Evolutionary conservation across 2,888 invertebrate species (phyloP).

Genomic region (Phragmatobia fuliginosa): DNA sequence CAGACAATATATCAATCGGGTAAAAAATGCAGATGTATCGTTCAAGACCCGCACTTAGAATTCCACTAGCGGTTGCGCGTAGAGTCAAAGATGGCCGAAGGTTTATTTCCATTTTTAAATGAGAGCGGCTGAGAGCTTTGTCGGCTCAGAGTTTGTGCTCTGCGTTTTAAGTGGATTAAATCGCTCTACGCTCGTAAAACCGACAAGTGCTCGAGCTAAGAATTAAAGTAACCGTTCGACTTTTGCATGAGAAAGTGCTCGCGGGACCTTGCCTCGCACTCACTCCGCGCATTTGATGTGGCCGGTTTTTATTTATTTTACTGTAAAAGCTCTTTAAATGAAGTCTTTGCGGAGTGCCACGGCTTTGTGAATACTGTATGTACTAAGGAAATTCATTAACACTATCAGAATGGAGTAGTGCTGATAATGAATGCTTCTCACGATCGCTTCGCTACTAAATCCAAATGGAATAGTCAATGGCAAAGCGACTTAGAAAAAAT

Average conservation of each 20-base stretch:
- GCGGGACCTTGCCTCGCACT: constrained; percentile 77
- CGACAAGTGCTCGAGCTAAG: constrained; percentile 85
- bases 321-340: constrained; percentile 66
- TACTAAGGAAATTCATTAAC: constrained; percentile 80
- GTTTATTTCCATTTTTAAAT: constrained; percentile 87
- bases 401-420: constrained; percentile 65
- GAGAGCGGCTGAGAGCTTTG: constrained; percentile 86
- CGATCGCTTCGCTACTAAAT: constrained; percentile 53
- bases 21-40: constrained; percentile 75
- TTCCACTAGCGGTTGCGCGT: constrained; percentile 80
- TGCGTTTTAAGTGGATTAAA: constrained; percentile 88
- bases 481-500: constrained; percentile 23
- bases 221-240: constrained; percentile 86
- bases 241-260: constrained; percentile 86
- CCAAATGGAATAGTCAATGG: constrained; percentile 51
- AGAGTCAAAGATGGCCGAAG: constrained; percentile 85
- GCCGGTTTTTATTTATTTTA: constrained; percentile 76
- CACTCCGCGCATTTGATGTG: constrained; percentile 74
- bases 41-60: constrained; percentile 79
- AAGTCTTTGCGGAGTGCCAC: constrained; percentile 68
- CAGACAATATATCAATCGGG: constrained; percentile 49
- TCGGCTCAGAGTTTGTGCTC: constrained; percentile 85
- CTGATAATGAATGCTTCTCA: constrained; percentile 62
- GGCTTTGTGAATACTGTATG: constrained; percentile 77
- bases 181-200: constrained; percentile 86